phyloP scores from a whole-genome alignment of 2,888 invertebrate genomes.

The Apamea epomidion region DNA sequence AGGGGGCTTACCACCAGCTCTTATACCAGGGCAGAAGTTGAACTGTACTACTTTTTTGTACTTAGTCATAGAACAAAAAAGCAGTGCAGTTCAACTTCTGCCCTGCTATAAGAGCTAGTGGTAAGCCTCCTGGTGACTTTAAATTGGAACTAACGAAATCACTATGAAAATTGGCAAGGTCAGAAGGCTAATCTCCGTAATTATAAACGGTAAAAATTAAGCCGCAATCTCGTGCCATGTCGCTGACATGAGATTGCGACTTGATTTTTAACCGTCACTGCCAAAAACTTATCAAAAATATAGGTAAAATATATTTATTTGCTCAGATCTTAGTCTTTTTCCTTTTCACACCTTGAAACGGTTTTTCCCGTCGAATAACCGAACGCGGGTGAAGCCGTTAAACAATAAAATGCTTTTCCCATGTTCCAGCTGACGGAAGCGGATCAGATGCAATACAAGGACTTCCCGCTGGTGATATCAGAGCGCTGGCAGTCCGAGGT shows the following conservation, averaged over 20 bases:
- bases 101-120: too few species aligned
- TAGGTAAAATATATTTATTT: not conserved
- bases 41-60: not conserved
- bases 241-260: too few species aligned
- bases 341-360: not conserved
- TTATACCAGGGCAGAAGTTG: not conserved
- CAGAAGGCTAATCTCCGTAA: not conserved
- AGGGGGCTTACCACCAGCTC: not conserved
- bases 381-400: not conserved
- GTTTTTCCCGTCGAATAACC: not conserved
- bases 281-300: not conserved
- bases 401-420: not conserved
- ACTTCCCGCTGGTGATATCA: constrained; percentile 99
- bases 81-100: too few species aligned
- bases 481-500: constrained; percentile 99
- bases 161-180: not conserved
- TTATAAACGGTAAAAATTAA: too few species aligned
- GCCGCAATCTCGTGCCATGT: too few species aligned
- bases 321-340: too few species aligned
- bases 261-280: too few species aligned
- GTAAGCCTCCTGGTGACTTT: not conserved
- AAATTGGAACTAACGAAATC: not conserved
- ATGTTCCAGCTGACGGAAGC: constrained; percentile 95
- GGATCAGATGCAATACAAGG: constrained; percentile 99
- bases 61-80: too few species aligned